Evolutionary conservation across 2,888 invertebrate genomes (phyloP).

Genomic region (Phasia obesa): DNA sequence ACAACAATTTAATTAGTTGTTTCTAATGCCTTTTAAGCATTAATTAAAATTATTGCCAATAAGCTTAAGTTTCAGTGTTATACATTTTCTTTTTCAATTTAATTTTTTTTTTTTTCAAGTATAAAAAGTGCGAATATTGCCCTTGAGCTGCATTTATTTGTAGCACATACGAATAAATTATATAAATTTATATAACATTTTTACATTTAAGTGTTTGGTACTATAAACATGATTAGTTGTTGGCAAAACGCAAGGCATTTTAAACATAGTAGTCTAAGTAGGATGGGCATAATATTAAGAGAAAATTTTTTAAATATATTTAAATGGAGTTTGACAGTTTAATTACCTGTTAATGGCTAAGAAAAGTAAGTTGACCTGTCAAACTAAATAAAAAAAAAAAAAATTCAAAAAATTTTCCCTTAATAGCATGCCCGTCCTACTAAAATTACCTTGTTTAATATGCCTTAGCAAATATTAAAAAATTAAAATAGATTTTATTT

Average conservation of each 20-base stretch:
- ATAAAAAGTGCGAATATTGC: constrained; percentile 64
- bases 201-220: constrained; percentile 4
- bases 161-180: background rate
- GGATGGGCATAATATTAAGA: too few relatives aligned
- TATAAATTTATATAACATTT: constrained; percentile 26
- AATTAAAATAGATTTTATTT: constrained; percentile 19
- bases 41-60: constrained; percentile 60
- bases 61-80: constrained; percentile 36
- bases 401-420: too few relatives aligned
- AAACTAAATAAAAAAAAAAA: constrained; percentile 19
- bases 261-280: too few relatives aligned
- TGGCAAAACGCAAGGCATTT: constrained; percentile 1
- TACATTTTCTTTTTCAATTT: too few relatives aligned
- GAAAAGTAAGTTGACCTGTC: too few relatives aligned
- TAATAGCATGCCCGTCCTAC: too few relatives aligned
- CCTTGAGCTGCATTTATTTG: constrained; percentile 66
- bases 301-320: too few relatives aligned
- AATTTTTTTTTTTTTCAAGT: constrained; percentile 24
- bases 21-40: constrained; percentile 38
- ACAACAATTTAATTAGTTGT: constrained; percentile 41
- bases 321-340: too few relatives aligned
- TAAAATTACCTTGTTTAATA: too few relatives aligned
- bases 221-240: constrained; percentile 48
- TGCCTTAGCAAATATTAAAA: too few relatives aligned
- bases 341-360: too few relatives aligned